phyloP scores from a whole-genome alignment of 2,797 vertebrate species.

The Cheracebus regulus region DNA sequence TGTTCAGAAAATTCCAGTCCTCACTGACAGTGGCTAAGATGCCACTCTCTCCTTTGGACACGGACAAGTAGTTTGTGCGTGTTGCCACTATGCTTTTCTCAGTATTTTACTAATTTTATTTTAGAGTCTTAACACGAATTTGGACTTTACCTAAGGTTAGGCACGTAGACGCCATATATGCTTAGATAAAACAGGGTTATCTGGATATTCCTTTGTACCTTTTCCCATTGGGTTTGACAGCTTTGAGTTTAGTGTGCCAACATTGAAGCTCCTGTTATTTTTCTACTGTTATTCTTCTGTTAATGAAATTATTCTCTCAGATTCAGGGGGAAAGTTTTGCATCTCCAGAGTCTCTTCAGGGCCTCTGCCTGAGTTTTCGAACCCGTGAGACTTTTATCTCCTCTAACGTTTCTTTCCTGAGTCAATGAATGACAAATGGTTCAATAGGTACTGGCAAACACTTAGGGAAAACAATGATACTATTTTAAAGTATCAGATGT shows the following conservation, averaged over 20 bases:
- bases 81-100: background rate
- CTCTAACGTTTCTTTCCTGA: background rate
- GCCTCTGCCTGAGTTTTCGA: background rate
- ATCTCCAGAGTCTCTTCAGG: background rate
- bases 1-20: background rate
- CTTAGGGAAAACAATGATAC: background rate
- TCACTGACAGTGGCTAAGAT: background rate
- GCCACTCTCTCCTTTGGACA: background rate
- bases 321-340: background rate
- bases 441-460: background rate
- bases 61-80: background rate
- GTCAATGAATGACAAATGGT: background rate
- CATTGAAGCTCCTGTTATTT: background rate
- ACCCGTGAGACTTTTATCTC: background rate
- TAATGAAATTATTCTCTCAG: background rate
- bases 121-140: background rate
- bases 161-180: background rate
- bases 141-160: rapidly evolving
- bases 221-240: background rate
- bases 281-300: background rate
- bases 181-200: background rate
- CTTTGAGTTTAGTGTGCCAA: background rate
- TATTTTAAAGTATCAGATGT: background rate
- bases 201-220: background rate
- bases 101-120: background rate